A percentile compares a stretch with the other conserved stretches of the same genome.
Conservation (phyloP, 2,888 invertebrate species). For the Arctia plantaginis region DNA sequence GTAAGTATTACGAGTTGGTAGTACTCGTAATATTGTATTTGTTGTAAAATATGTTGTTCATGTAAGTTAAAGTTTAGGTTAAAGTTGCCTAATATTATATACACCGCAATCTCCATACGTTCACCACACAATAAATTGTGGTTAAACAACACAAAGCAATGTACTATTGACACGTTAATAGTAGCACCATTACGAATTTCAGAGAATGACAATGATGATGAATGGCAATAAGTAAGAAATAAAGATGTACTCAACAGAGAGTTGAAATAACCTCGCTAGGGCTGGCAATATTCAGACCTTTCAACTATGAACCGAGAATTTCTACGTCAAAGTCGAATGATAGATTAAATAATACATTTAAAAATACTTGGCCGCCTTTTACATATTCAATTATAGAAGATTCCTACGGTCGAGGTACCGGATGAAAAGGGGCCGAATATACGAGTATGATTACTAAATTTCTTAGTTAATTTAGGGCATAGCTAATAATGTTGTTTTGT, state of each 20-base stretch:
- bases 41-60: no score
- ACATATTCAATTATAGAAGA: neutral
- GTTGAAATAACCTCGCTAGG: constrained; percentile 51
- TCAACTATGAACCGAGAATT: neutral
- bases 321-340: neutral
- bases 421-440: no score
- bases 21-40: no score
- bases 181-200: constrained; percentile 68
- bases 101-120: constrained; percentile 18
- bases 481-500: no score
- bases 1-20: no score
- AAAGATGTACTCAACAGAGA: constrained; percentile 67
- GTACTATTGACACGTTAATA: constrained; percentile 57
- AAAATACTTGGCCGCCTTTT: no score
- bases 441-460: no score
- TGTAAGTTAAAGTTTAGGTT: constrained; percentile 2
- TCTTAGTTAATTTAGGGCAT: no score
- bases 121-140: constrained; percentile 30
- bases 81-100: constrained; percentile 15
- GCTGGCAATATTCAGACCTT: constrained; percentile 44
- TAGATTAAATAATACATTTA: no score
- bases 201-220: constrained; percentile 75
- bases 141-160: constrained; percentile 43
- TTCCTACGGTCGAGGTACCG: neutral
- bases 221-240: constrained; percentile 70